Conservation (phyloP, 2,888 invertebrate genomes). For the Mesorhabditis belari region DNA sequence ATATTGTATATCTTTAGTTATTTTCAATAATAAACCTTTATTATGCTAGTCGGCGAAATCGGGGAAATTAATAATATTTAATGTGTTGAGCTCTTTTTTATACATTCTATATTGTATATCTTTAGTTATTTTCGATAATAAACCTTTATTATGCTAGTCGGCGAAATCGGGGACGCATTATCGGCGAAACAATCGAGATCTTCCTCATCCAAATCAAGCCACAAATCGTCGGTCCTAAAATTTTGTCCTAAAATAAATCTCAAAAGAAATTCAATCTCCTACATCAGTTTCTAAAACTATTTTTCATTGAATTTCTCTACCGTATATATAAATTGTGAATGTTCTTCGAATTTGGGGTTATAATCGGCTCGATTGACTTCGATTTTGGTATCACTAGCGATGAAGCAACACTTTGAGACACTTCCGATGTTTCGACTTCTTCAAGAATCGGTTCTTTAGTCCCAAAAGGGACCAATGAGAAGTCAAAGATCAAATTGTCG, state of each 20-base stretch:
- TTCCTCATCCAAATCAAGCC: slow-evolving; percentile 43
- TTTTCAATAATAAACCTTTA: not conserved
- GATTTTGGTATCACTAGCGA: not conserved
- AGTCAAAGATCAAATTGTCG: not conserved
- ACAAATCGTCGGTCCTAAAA: slow-evolving; percentile 47
- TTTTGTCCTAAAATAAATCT: not conserved
- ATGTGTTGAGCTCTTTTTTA: no score
- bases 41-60: not conserved
- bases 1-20: no score
- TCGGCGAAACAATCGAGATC: slow-evolving; percentile 7
- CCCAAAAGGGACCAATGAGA: not conserved
- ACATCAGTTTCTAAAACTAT: not conserved
- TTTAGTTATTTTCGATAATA: no score
- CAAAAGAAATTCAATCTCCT: no score
- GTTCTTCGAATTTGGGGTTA: not conserved
- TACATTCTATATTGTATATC: no score
- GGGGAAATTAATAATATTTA: no score
- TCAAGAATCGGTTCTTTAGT: not conserved
- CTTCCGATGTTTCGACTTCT: not conserved
- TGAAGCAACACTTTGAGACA: not conserved
- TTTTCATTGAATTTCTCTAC: not conserved
- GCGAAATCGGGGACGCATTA: not conserved
- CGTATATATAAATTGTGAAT: not conserved
- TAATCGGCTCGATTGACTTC: not conserved
- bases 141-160: not conserved